Base-by-base conservation (phyloP, 2,113 vertebrate species). In the Sciurus niger region DNA sequence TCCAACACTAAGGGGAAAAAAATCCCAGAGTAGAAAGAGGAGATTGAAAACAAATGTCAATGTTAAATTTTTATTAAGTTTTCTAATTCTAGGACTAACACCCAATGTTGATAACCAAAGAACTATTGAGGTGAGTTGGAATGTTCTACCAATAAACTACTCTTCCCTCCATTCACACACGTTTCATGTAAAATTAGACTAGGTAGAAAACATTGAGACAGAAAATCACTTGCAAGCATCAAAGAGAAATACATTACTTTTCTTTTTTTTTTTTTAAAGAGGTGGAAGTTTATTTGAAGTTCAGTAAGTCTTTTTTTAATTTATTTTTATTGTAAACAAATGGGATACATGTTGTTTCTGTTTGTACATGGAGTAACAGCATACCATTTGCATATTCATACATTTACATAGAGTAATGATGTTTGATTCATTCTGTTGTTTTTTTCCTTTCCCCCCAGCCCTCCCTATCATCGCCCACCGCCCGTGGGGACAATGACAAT, bases 141-240 rank as follows among this genome's bases (percentile, higher is more conserved):
- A 60, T 80, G 53, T 67, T 80, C 20, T 60, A 79, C 14, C 30
- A 86, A 48, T 25, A 48, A 25, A 73, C 16, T 32, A 30, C 18
- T 53, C 18, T 12, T 14, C 11, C 43, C 32, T 24, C 34, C 77
- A 90, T 73, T 93, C 53, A 46, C n/a, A n/a, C 79, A 77, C 43
- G 34, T 82, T 8, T 93, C 84, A 95, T 32, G 70, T 72, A 53
- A 85, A 88, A 53, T 82, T 60, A 60, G n/a, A 60, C 17, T 65
- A 85, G 18, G n/a, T 25, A 79, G 53, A 89, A 96, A 89, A 79
- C 67, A 67, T 37, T 55, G 11, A 74, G 73, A 89, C 73, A 79
- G 9, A 30, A 89, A 93, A 89, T 51, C 85, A 28, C 34, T 76
- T 16, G 20, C 46, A 85, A 67, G 40, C 16, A 74, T 51, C 46